Base-by-base conservation (phyloP, 2,888 invertebrate species). In the Stenurella melanura region DNA sequence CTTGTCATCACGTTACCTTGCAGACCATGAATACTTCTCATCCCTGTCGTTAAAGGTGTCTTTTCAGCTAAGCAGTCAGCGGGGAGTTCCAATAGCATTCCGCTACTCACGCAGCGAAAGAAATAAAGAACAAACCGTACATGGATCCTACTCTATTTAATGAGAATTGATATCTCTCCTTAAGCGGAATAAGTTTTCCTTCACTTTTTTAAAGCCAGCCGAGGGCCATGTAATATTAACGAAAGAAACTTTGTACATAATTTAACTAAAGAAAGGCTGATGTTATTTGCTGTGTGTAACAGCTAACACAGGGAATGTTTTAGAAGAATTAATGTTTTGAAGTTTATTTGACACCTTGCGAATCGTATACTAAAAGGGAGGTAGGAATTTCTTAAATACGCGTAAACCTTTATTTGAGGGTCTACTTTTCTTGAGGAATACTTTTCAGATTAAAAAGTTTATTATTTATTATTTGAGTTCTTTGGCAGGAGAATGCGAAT, bases 1-100 rank as follows among this genome's bases (percentile, higher is more conserved):
- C 60, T 60, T 42, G 70, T 70, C 68, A 57, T 68, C 70, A 42
- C 70, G 50, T 70, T 60, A 70, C 70, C 70, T 70, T 60, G 70
- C 70, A 12, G 60, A 42, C 60, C 38, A 42, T 60, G 70, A 70
- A 69, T 69, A 34, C 42, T 21, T 60, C 42, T 30, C 60, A 60
- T 56, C 18, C 42, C 70, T 42, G 19, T 60, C 42, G 42, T 60
- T 70, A 60, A 34, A 60, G 34, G 58, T 58, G 69, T 70, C 57
- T 30, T 60, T 60, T 70, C 70, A 58, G 15, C 60, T 42, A 34
- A 42, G 60, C 19, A 42, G 18, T 17, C 64, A 42, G 64, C 34
- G 19, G 42, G 34, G 34, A 64, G 34, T 19, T 64, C 17, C 17
- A 70, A 21, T 12, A 38, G 12, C 21, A 26, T 38, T 34, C 42